Evolutionary conservation across 2,113 vertebrate species (phyloP), one percentile per base, ranked within the genome.

Genomic region (Panthera tigris): DNA sequence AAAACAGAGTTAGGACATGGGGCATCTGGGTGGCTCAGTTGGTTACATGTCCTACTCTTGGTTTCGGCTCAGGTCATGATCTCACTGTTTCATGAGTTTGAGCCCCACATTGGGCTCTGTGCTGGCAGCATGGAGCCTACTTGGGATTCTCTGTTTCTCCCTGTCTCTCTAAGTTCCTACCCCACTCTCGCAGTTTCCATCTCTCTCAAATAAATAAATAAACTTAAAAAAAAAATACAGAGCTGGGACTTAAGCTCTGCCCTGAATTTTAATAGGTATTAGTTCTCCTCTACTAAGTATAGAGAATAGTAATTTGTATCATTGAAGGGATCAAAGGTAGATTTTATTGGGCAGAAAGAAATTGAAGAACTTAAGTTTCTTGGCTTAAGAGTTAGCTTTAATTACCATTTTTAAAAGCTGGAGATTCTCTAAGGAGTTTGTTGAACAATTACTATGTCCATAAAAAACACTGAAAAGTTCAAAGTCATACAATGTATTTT

Each of bases 331-430:
- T 85, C 41, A 84, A 81, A 93, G 39, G 50, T 57, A 55, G 31
- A 89, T 71, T 95, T 93, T 88, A 71, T 31, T 78, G 27, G 31
- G 45, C 36, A 76, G 29, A 95, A 82, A 81, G 29, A 93, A 85
- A 9, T 7, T 74, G 13, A 87, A 95, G 36, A 85, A 63, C 63
- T 89, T 89, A 92, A 89, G 18, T 90, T 97, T 16, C 91, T 94
- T 78, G 63, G 29, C n/a, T 87, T 97, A 90, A 68, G 96, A 89
- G 68, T 21, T 48, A 41, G 57, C 92, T 95, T 95, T 94, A 95
- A 87, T 81, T 78, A 69, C 16, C 55, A 74, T 80, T 93, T 94
- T 84, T 50, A 41, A 95, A 83, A 79, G 73, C 36, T 57, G 45
- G 31, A 90, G n/a, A 86, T 89, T 92, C 61, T 90, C 39, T 94